phyloP scores from a whole-genome alignment of 2,113 vertebrate genomes.

The Cryptoleucopteryx plumbea region DNA sequence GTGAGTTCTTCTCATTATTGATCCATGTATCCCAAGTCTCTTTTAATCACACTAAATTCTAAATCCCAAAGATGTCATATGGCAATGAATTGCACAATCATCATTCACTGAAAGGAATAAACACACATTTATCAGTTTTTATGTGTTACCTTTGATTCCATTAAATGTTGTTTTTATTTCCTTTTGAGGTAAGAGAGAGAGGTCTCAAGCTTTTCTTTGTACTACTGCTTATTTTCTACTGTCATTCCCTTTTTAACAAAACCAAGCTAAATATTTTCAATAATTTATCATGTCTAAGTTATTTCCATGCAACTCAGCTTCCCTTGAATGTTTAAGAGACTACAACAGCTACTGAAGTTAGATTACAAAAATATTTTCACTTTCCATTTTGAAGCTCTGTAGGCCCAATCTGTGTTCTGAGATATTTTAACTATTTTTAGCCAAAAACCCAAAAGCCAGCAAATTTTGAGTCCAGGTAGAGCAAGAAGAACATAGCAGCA shows the following conservation, averaged over 20 bases:
- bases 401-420: neutral
- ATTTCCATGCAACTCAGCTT: neutral
- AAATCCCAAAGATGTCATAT: neutral
- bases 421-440: neutral
- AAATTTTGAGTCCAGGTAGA: neutral
- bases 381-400: neutral
- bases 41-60: neutral
- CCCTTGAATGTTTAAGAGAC: neutral
- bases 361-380: neutral
- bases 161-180: neutral
- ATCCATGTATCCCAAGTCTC: neutral
- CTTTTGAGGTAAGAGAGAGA: neutral
- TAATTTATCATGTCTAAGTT: neutral
- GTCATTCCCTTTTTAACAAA: neutral
- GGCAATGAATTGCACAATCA: neutral
- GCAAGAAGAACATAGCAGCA: neutral
- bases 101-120: neutral
- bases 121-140: neutral
- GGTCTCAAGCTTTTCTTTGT: neutral
- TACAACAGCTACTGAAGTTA: neutral
- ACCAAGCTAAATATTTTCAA: neutral
- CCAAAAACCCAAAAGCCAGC: rapidly evolving
- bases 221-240: neutral
- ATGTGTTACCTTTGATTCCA: neutral
- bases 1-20: neutral